Evolutionary conservation across 2,888 invertebrate genomes (phyloP).

Genomic region (Acronicta aceris): DNA sequence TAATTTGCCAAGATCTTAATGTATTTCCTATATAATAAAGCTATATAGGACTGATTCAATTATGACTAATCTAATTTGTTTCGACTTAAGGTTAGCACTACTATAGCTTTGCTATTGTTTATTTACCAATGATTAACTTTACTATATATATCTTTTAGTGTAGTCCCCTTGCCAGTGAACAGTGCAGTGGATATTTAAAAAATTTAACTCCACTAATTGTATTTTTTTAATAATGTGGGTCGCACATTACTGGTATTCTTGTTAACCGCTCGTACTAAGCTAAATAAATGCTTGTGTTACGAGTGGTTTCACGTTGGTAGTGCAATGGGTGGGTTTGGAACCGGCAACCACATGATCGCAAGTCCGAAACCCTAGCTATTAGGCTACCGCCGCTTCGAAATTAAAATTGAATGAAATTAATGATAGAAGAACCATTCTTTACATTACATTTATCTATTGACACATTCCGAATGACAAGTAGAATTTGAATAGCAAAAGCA

Average conservation of each 20-base stretch:
- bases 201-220: not conserved
- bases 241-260: too few species aligned
- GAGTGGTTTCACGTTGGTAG: too few species aligned
- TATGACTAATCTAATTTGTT: not conserved
- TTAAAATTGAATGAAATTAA: too few species aligned
- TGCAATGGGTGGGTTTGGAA: too few species aligned
- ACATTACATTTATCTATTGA: conserved; percentile 44
- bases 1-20: not conserved
- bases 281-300: too few species aligned
- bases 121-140: not conserved
- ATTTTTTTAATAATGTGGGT: too few species aligned
- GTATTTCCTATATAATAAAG: not conserved
- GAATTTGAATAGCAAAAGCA: conserved; percentile 14
- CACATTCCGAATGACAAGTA: conserved; percentile 5
- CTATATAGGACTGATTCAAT: not conserved
- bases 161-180: too few species aligned
- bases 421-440: not conserved
- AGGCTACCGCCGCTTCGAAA: too few species aligned
- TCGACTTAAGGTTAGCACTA: not conserved
- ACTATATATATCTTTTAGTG: too few species aligned
- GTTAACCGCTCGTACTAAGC: too few species aligned
- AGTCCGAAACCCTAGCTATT: too few species aligned
- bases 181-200: not conserved
- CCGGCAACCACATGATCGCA: too few species aligned
- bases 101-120: not conserved